Base-by-base conservation (phyloP, 2,113 vertebrate species). In the Corythornis vintsioides region DNA sequence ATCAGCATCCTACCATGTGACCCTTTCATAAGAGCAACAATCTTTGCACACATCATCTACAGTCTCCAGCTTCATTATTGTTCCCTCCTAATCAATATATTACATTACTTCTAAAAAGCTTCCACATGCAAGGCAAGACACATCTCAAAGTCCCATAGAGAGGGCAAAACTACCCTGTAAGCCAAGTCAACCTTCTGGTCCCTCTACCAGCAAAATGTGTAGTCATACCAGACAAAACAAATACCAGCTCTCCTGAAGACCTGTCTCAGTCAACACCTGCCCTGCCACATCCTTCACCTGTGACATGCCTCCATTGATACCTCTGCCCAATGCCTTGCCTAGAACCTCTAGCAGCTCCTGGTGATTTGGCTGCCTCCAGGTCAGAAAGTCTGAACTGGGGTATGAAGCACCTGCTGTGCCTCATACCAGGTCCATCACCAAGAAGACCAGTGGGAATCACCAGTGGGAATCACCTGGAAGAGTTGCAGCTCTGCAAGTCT, bases 41-140 rank as follows among this genome's bases (percentile, higher is more conserved):
- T 29, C 45, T 78, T 69, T 33, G 42, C 42, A 8, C 1, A 1
- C 33, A 11, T 89, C 60, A 66, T 55, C 71, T 76, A 70, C 82
- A 87, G 61, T 83, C 52, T 42, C 56, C 90, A 60, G 71, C 52
- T 56, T 91, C 33, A 6, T 82, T 57, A 92, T 56, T 67, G 71
- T 42, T 93, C n/a, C 21, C 48, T 80, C 55, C 33, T n/a, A 80
- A 94, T 88, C 85, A 83, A 95, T 88, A 71, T 11, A 86, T 56
- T 66, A 85, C 76, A 91, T 91, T 86, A 69, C 64, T 89, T 93
- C 80, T n/a, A 3, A 84, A 88, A 92, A 92, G 22, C 75, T 86
- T 83, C 65, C 21, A 38, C 35, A 19, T 33, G 55, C 38, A 90
- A 87, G 26, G 31, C 7, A 4, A 53, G 69, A 76, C 42, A 71